Percentiles rank a stretch among this genome's conserved stretches.
phyloP scores from a whole-genome alignment of 2,797 vertebrate genomes.

The Eulemur albifrons region DNA sequence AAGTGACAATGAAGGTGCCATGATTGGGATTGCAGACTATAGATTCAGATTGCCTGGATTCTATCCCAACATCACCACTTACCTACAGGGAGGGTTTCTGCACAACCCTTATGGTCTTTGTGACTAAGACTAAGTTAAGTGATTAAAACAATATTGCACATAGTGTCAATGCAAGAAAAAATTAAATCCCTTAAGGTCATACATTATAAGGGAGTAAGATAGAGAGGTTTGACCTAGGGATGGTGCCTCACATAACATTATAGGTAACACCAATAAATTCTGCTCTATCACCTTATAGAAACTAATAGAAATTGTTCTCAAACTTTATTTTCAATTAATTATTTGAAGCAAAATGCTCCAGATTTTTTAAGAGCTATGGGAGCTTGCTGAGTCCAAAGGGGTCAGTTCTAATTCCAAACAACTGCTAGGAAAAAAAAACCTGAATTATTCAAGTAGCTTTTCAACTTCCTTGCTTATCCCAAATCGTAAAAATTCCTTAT shows the following conservation, averaged over 20 bases:
- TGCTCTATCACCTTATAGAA: background rate
- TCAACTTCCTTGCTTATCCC: background rate
- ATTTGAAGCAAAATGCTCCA: background rate
- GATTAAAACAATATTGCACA: background rate
- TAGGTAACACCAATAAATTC: background rate
- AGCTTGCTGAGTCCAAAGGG: background rate
- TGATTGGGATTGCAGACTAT: background rate
- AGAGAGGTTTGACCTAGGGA: background rate
- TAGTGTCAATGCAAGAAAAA: background rate
- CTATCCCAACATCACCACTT: background rate
- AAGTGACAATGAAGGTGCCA: background rate
- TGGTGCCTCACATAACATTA: background rate
- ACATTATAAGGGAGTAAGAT: background rate
- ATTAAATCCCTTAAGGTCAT: background rate
- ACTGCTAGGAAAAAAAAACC: background rate
- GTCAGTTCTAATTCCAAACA: slow-evolving; percentile 12
- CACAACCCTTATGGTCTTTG: background rate
- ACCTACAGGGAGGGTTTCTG: background rate
- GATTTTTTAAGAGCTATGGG: background rate
- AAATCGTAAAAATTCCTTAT: background rate
- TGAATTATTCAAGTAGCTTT: background rate
- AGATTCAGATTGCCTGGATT: background rate
- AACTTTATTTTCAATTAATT: background rate
- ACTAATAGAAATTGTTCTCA: background rate
- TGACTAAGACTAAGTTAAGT: background rate